Evolutionary conservation across 1,140 invertebrate species (phyloP), one percentile per base, ranked within the genome.

Genomic region (Aphelenchoides avenae): DNA sequence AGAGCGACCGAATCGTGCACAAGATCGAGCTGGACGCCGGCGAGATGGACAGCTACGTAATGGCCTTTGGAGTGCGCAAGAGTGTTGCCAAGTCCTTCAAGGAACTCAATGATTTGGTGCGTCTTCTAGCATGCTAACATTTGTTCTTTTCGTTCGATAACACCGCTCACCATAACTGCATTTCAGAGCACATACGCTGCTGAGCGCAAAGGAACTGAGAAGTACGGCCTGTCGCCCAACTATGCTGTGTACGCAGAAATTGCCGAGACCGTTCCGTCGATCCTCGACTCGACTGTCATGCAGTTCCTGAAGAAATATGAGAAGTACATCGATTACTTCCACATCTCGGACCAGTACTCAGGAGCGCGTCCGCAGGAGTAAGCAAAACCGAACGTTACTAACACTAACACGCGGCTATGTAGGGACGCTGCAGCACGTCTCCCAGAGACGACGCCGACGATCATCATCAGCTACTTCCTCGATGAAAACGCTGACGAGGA

Each of bases 31-130:
- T 98, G 67, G 86, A 89, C 42, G 85, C 86, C 71, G 88, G 91
- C 62, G 88, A 93, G 66, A 88, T 91, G 85, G 94, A 93, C 70
- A 85, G 84, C 52, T 95, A 93, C 82, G 89, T 98, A 2, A 85
- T 97, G 68, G 89, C 87, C 67, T 80, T 97, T 7, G 91, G 89
- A 5, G 85, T 86, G 30, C 94, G 92, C 78, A 92, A 91, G 79
- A 86, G 86, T 37, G 87, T 88, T 37, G 79, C 84, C 3, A 86
- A 86, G 73, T 80, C 95, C 6, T 82, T 85, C 3, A 94, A 94
- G 81, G 93, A 98, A 65, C 89, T 91, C 83, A 85, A 87, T 60
- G 94, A 98, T 81, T 81, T 98, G 75, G 87, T 89, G 79, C 82
- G 83, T 77, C 42, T 13, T 47, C 9, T 11, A 56, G 1, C 15